Percentiles rank a stretch among this genome's conserved stretches.
Conservation (phyloP, 2,888 invertebrate species). For the Nematopogon swammerdamellus region DNA sequence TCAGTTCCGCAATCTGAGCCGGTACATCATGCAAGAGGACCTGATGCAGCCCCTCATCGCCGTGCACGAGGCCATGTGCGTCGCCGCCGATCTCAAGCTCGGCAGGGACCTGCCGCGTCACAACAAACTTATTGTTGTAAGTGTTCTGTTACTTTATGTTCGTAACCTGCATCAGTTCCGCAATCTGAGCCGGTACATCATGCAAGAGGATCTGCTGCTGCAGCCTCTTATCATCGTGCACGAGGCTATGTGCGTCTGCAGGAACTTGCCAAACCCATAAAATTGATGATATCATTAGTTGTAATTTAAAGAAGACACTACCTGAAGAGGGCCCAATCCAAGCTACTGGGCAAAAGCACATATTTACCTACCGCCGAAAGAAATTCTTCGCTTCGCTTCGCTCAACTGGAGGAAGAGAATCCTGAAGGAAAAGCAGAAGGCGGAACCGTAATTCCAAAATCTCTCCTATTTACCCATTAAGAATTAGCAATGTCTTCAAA, state of each 20-base stretch:
- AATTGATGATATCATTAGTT: no score
- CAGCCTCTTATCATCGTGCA: slow-evolving; percentile 84
- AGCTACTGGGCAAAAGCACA: no score
- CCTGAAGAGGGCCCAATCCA: no score
- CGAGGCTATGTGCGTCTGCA: slow-evolving; percentile 82
- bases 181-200: slow-evolving; percentile 90
- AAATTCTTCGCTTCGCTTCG: no score
- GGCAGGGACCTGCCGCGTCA: slow-evolving; percentile 56
- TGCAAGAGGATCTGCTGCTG: slow-evolving; percentile 88
- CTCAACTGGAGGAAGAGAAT: no score
- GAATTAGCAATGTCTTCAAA: no score
- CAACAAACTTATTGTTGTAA: slow-evolving; percentile 70
- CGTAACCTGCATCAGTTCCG: slow-evolving; percentile 19
- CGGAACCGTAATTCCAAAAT: no score
- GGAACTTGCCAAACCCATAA: slow-evolving; percentile 57
- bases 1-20: slow-evolving; percentile 65
- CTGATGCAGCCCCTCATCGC: slow-evolving; percentile 82
- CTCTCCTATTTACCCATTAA: no score
- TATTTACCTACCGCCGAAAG: no score
- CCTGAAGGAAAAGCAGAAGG: no score
- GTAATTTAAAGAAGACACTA: no score
- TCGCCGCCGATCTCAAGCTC: slow-evolving; percentile 88
- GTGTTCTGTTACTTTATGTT: slow-evolving; percentile 21
- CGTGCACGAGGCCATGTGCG: slow-evolving; percentile 82
- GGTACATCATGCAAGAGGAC: slow-evolving; percentile 96